These are phyloP conservation scores for Osmerus mordax DNA, from an alignment of 2,113 vertebrate species.

Conservation along the genomic window DNA sequence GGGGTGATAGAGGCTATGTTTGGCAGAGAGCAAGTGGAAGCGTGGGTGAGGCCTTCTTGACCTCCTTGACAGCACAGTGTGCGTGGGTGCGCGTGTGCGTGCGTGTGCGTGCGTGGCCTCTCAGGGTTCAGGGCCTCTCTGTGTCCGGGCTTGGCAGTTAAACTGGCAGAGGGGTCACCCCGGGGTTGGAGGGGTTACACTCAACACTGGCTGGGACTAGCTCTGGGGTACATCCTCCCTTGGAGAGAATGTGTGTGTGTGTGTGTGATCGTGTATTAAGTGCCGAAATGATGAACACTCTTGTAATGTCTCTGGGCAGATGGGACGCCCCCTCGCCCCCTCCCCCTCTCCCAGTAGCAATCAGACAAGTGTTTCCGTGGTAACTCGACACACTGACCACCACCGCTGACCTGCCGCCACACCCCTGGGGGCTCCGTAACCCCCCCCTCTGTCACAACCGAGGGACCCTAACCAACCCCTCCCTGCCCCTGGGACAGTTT, in stretches of 20 bases:
- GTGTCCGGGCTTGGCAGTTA: constrained; percentile 69
- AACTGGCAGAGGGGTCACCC: constrained; percentile 75
- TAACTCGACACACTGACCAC: constrained; percentile 49
- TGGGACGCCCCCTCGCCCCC: constrained; percentile 52
- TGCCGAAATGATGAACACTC: constrained; percentile 60
- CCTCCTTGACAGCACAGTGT: constrained; percentile 29
- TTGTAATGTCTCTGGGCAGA: constrained; percentile 65
- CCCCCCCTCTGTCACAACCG: constrained; percentile 65
- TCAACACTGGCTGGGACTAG: constrained; percentile 51
- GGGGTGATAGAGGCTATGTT: constrained; percentile 46
- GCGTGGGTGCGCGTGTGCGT: neutral
- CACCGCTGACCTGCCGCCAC: constrained; percentile 9
- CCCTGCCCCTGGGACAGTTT: constrained; percentile 27
- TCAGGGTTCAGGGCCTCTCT: constrained; percentile 45
- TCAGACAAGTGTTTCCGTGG: constrained; percentile 54
- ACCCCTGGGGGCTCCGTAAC: constrained; percentile 26
- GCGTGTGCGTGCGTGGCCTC: constrained; percentile 35
- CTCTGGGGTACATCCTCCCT: constrained; percentile 45
- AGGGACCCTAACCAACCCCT: constrained; percentile 45
- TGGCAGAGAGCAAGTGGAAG: constrained; percentile 44
- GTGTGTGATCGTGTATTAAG: constrained; percentile 48
- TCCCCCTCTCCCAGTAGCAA: constrained; percentile 44
- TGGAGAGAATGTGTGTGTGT: constrained; percentile 2
- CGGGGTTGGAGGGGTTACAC: constrained; percentile 61
- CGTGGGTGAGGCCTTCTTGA: constrained; percentile 65